Evolutionary conservation across 2,797 vertebrate species (phyloP).

Genomic region (Chromobotia macracanthus): DNA sequence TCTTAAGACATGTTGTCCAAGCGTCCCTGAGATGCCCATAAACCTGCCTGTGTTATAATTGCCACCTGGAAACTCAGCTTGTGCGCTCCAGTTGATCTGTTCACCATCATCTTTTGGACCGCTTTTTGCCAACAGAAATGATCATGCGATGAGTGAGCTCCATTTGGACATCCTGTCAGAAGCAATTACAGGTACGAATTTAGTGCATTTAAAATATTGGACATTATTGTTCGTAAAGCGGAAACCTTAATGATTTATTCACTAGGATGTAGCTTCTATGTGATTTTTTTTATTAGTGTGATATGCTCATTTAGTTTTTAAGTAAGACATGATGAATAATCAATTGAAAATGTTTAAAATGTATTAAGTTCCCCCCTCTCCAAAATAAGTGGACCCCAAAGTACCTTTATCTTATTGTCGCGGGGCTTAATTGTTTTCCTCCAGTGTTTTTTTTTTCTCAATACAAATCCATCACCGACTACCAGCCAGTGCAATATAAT

Average conservation of each 20-base stretch:
- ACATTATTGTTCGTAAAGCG: background rate
- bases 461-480: background rate
- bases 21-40: conserved; percentile 64
- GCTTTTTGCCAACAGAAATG: conserved; percentile 67
- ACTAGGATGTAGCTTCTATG: background rate
- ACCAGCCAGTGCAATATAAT: background rate
- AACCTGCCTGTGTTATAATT: conserved; percentile 61
- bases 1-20: conserved; percentile 51
- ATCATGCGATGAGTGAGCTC: conserved; percentile 83
- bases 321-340: background rate
- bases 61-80: conserved; percentile 72
- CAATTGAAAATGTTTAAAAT: background rate
- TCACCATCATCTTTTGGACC: conserved; percentile 64
- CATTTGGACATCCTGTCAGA: conserved; percentile 72
- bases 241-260: background rate
- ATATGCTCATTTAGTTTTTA: background rate
- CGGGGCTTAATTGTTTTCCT: background rate
- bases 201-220: conserved; percentile 13
- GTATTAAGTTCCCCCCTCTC: background rate
- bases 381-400: background rate
- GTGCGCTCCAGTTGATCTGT: conserved; percentile 35
- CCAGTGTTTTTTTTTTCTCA: background rate
- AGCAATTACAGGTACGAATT: conserved; percentile 76
- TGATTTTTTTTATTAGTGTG: background rate
- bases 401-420: background rate